Evolutionary conservation across 2,797 vertebrate species (phyloP).

Genomic region (Helicolenus hilgendorfi): DNA sequence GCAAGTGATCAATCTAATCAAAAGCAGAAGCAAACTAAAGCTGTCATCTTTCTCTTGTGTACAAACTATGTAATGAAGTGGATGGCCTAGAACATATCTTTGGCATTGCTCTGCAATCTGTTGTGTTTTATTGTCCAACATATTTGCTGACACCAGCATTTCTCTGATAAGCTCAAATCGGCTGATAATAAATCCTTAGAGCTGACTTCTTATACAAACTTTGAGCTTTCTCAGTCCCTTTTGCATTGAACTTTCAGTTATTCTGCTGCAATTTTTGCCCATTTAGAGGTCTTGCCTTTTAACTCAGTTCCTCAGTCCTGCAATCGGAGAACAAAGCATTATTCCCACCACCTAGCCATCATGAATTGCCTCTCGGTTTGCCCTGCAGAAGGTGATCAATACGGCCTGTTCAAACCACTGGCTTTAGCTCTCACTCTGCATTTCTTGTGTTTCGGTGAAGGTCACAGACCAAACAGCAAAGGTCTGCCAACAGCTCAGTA

Average conservation of each 20-base stretch:
- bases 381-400: slow-evolving; percentile 76
- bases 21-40: background rate
- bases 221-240: background rate
- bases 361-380: slow-evolving; percentile 62
- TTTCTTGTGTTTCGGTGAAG: slow-evolving; percentile 78
- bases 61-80: background rate
- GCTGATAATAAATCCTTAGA: background rate
- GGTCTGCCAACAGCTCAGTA: slow-evolving; percentile 69
- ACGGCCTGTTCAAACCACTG: slow-evolving; percentile 66
- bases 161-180: background rate
- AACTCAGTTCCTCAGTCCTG: background rate
- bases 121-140: background rate
- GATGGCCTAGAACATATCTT: background rate
- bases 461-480: slow-evolving; percentile 79
- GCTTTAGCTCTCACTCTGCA: slow-evolving; percentile 60
- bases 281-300: background rate
- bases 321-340: slow-evolving; percentile 46
- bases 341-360: slow-evolving; percentile 24
- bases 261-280: background rate
- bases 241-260: background rate
- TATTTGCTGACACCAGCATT: background rate
- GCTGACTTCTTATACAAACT: background rate
- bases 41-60: background rate
- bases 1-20: background rate
- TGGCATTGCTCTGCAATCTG: background rate